Evolutionary conservation across 2,113 vertebrate species (phyloP), one percentile per base, ranked within the genome.

Genomic region (Corvus hawaiiensis): DNA sequence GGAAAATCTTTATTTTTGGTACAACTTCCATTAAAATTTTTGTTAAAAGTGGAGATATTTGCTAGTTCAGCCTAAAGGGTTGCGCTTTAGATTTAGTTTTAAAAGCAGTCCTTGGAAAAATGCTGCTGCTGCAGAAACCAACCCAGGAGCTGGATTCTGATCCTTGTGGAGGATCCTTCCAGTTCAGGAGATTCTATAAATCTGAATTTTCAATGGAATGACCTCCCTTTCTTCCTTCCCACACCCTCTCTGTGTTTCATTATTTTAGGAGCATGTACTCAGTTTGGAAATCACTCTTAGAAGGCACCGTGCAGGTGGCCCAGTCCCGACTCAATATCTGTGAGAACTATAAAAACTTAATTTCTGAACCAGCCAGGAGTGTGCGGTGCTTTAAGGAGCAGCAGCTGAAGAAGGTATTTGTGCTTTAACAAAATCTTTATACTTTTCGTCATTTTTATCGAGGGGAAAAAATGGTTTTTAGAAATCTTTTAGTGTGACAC

Each of bases 341-440:
- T 48, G 99, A 99, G 91, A 99, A 99, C 97, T 99, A 99, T 96
- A 99, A 99, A 97, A 99, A 98, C 84, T 98, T 99, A 84, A 98
- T 99, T 96, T 99, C 99, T 4, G 99, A 99, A 56, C 99, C 99
- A 8, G 99, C 99, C 84, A 99, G 99, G 97, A 99, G 98, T 19
- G 98, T 99, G n/a, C 97, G 99, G 97, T 98, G 99, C 93, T 99
- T 99, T 96, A 99, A 99, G 97, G 99, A 99, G 56, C 99, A 99
- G 97, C 99, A 99, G 76, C 97, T 99, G 79, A 99, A 99, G 95
- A 99, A 99, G 99, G 99, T 99, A 97, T 92, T 72, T 82, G 80
- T 16, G 19, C 55, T 79, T 79, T 44, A 35, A 32, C 2, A 35
- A 87, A 11, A 48, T 35, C 93, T 86, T 75, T 48, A 17, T 26